Evolutionary conservation across 2,113 vertebrate species (phyloP), one percentile per base, ranked within the genome.

Genomic region (Poeciliopsis turrubarensis): DNA sequence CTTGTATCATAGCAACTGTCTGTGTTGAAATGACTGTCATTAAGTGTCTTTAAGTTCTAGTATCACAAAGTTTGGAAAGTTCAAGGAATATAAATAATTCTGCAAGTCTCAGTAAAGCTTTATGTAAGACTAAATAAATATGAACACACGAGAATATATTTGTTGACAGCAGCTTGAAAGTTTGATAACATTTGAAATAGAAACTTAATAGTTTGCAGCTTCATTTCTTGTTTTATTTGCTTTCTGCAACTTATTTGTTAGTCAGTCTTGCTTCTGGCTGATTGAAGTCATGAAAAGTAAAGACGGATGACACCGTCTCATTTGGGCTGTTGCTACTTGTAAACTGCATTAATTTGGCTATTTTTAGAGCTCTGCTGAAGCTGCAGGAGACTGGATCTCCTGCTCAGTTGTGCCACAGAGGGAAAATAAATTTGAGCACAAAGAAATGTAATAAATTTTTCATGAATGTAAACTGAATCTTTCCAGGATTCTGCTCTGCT

Each of bases 361-460:
- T 72, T 69, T 71, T 74, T 70, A 66, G 57, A 75, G 76, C 29
- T 74, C 54, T 75, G 76, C 74, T 68, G 17, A 57, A 84, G 67
- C 69, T 75, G 68, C 70, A 54, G 32, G 80, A 72, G 82, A 62
- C 39, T 69, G 29, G 32, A 64, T 34, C 72, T 70, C 75, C 66
- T 70, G 71, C 80, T 86, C 68, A 75, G 66, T 67, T 74, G 80
- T 65, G 70, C 68, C 71, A 69, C 14, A 39, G 68, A 87, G 57
- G 61, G 63, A 71, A 89, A 92, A 90, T 80, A 88, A 91, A 91
- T 90, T 65, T 76, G 64, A 77, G 79, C 80, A 79, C 70, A 91
- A 89, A 92, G 86, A 93, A 79, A 44, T 74, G 79, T 78, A 81
- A 89, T 94, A 82, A 87, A 94, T 94, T 84, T 93, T 93, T 93